Conservation (phyloP, 2,113 vertebrate genomes). For the Eurypyga helias region DNA sequence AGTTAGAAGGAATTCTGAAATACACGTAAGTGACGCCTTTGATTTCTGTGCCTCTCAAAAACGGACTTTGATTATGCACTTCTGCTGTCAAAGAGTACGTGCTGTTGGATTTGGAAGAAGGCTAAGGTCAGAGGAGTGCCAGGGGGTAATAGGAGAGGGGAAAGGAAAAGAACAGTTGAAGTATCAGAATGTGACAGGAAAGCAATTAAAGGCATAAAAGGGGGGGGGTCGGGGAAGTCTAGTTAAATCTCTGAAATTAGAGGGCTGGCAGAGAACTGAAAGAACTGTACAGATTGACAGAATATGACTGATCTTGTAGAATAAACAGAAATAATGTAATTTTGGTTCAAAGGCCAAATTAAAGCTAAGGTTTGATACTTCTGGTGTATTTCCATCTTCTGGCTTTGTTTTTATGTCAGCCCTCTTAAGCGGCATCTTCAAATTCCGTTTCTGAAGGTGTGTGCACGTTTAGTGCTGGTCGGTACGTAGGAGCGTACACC, state of each 20-base stretch:
- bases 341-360: background rate
- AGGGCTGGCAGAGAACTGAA: background rate
- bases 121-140: background rate
- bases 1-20: constrained; percentile 97
- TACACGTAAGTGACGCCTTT: constrained; percentile 88
- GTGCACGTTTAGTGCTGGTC: background rate
- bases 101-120: background rate
- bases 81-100: background rate
- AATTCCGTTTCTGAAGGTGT: background rate
- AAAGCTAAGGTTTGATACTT: background rate
- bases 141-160: background rate
- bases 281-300: background rate
- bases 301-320: background rate
- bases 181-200: background rate
- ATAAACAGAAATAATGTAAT: background rate
- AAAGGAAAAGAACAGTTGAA: background rate
- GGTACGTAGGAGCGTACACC: background rate
- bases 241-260: background rate
- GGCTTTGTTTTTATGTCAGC: background rate
- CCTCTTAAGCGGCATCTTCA: background rate
- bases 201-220: background rate
- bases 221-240: background rate
- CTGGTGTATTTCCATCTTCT: fast-evolving
- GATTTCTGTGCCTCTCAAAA: background rate
- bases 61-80: background rate